Percentiles rank a stretch among this genome's conserved stretches.
phyloP scores from a whole-genome alignment of 2,888 invertebrate genomes.

The Lepeophtheirus nordmannii region DNA sequence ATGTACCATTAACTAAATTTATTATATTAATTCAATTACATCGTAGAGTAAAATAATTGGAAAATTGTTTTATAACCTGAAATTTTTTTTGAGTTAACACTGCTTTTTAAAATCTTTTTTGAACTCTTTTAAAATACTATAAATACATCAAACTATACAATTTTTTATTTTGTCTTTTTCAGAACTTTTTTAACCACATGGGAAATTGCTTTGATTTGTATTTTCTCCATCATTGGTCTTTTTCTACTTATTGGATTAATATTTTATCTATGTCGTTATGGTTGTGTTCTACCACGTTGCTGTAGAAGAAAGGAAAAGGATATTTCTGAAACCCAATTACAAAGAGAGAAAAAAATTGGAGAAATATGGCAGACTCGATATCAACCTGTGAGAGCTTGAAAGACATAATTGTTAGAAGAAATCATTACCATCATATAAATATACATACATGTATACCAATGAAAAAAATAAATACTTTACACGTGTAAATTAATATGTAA shows the following conservation, averaged over 20 bases:
- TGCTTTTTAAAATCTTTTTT: no score
- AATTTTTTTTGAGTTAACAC: no score
- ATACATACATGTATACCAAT: no score
- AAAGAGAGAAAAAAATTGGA: slow-evolving; percentile 16
- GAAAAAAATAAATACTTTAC: no score
- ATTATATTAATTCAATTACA: no score
- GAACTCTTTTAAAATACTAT: no score
- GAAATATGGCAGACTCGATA: slow-evolving; percentile 17
- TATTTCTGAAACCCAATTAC: slow-evolving; percentile 11
- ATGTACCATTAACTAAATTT: no score
- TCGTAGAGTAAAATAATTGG: no score
- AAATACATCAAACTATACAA: neutral
- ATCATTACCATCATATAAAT: no score
- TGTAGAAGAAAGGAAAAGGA: slow-evolving; percentile 12
- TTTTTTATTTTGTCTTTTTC: slow-evolving; percentile 2
- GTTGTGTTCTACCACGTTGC: slow-evolving; percentile 2
- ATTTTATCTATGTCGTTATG: slow-evolving; percentile 12
- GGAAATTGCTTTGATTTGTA: slow-evolving; percentile 18
- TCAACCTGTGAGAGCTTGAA: neutral
- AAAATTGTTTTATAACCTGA: no score
- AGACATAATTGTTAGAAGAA: no score
- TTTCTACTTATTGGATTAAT: neutral
- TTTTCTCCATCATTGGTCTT: neutral
- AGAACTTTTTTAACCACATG: slow-evolving; percentile 18
- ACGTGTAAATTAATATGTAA: no score